phyloP scores from a whole-genome alignment of 2,113 vertebrate species.

The Python bivittatus region DNA sequence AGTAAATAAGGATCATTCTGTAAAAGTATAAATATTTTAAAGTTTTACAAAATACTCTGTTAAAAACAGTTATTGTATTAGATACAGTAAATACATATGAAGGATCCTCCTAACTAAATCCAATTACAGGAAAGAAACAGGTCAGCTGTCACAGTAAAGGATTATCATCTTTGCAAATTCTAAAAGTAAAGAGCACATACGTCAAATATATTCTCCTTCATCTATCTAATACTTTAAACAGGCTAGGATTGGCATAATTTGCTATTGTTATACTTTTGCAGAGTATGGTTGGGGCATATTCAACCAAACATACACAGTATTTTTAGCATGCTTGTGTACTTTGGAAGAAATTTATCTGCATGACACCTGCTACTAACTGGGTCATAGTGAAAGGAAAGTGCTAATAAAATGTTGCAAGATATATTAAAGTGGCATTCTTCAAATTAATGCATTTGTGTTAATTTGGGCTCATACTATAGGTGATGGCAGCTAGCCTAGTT shows the following conservation, averaged over 20 bases:
- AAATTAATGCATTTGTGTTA: neutral
- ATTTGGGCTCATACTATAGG: neutral
- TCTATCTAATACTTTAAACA: slow-evolving; percentile 6
- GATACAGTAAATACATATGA: neutral
- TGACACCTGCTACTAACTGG: neutral
- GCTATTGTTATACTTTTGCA: neutral
- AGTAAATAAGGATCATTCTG: neutral
- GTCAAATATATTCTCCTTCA: slow-evolving; percentile 15
- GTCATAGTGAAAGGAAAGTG: neutral
- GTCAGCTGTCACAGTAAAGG: slow-evolving; percentile 14
- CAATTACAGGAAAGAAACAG: slow-evolving; percentile 1
- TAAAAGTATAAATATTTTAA: neutral
- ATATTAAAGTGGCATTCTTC: neutral
- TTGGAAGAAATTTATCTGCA: neutral
- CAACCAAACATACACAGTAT: neutral
- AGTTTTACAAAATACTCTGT: neutral
- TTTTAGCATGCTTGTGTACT: slow-evolving; percentile 9
- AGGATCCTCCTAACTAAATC: neutral
- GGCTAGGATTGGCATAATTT: slow-evolving; percentile 6
- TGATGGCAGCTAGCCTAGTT: neutral
- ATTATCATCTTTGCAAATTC: neutral
- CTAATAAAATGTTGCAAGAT: neutral
- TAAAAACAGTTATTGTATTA: neutral
- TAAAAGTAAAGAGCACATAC: neutral
- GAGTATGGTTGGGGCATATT: neutral